These are phyloP conservation scores for Gambusia affinis DNA, from an alignment of 2,113 vertebrate genomes.

Conservation along the genomic window DNA sequence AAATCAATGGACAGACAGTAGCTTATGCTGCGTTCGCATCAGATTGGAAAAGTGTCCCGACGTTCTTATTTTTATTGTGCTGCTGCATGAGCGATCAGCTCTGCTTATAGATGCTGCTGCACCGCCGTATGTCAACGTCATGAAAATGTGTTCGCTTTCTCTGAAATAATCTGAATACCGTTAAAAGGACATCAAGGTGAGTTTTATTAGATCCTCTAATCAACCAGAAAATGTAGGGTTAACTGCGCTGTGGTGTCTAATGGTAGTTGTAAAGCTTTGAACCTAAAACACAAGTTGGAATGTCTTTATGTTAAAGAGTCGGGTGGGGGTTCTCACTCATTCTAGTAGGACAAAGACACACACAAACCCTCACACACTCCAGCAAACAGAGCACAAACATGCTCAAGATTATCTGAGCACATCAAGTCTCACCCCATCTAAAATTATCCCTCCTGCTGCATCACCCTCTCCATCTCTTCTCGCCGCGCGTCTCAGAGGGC, in stretches of 20 bases:
- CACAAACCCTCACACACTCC: background rate
- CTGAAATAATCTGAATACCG: background rate
- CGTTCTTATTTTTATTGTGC: too few species aligned
- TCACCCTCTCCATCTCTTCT: slow-evolving; percentile 31
- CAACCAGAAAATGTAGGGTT: background rate
- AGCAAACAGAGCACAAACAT: slow-evolving; percentile 25
- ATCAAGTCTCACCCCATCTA: slow-evolving; percentile 52
- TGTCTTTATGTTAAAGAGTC: background rate
- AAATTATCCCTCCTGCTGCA: slow-evolving; percentile 44
- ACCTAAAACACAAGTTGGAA: background rate
- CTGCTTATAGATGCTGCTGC: too few species aligned
- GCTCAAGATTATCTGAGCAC: slow-evolving; percentile 52
- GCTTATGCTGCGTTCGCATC: too few species aligned
- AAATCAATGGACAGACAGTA: too few species aligned
- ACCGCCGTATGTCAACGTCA: background rate
- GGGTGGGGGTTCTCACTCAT: background rate
- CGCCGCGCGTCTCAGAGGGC: slow-evolving; percentile 24
- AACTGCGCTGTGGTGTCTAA: background rate
- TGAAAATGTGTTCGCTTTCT: background rate
- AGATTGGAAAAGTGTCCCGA: too few species aligned
- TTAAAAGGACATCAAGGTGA: background rate
- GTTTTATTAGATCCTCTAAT: background rate
- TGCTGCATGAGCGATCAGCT: too few species aligned
- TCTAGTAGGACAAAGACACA: slow-evolving; percentile 16
- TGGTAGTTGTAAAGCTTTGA: background rate